Base-by-base conservation (phyloP, 2,797 vertebrate genomes). In the Halcyon smyrnensis region DNA sequence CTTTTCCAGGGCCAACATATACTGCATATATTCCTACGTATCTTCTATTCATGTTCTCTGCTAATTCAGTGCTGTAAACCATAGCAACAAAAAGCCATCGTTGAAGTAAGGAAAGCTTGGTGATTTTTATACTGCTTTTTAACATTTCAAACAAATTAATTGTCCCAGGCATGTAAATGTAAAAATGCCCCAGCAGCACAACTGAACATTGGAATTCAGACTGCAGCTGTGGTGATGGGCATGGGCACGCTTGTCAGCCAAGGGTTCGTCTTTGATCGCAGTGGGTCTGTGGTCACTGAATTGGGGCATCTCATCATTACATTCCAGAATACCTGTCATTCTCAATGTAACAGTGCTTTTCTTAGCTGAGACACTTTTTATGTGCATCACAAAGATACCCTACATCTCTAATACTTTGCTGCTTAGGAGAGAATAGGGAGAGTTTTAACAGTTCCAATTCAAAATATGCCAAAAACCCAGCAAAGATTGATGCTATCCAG, bases 1-100 rank as follows among this genome's bases (percentile, higher is more conserved):
- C 74, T 97, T 97, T 97, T 96, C 91, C 92, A 97, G 75, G 57
- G 74, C 79, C 67, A 90, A 92, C 96, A 73, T 94, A 63, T 65
- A 27, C 82, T 80, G 68, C n/a, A 39, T 81, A 45, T 96, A 93
- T 57, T 83, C 32, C 28, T 75, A 17, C 8, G 7, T 62, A 67
- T 41, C 60, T 85, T 93, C 90, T 91, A 70, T 87, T 89, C n/a
- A 1, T 64, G 9, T 93, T 95, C 78, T 93, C 87, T 94, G 21
- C 75, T 95, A 84, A 87, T 68, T 78, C 54, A 28, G 51, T 14
- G 32, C 57, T 51, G 34, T 86, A 87, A 87, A 27, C 50, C 75
- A 59, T 28, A 78, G 60, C 50, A 95, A 88, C 37, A 45, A 79
- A 78, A 75, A 41, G 3, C 7, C 19, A 4, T 28, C 57, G 93